These are phyloP conservation scores for Hylaea fasciaria DNA, from an alignment of 2,888 invertebrate genomes.

Conservation along the genomic window DNA sequence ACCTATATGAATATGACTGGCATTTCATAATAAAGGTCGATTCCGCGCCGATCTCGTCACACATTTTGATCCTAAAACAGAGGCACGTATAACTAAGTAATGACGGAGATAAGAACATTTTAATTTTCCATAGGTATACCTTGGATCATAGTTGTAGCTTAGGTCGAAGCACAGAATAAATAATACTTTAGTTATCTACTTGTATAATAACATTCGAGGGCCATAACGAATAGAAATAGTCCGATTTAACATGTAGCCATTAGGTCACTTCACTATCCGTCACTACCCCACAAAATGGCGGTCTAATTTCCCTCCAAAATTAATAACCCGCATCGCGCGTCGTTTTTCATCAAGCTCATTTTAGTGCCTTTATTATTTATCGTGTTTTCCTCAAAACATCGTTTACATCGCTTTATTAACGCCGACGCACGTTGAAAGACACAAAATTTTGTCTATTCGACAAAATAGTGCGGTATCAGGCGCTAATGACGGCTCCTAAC, in stretches of 20 bases:
- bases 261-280: constrained; percentile 51
- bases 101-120: no score
- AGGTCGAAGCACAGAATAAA: no score
- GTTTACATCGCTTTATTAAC: constrained; percentile 78
- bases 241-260: constrained; percentile 49
- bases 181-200: neutral
- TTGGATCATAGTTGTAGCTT: no score
- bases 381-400: constrained; percentile 75
- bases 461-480: constrained; percentile 82
- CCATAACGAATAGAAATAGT: constrained; percentile 39
- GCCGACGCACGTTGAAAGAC: constrained; percentile 78
- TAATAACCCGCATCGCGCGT: constrained; percentile 70
- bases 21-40: no score
- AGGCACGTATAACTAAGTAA: no score
- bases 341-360: constrained; percentile 77
- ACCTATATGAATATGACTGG: no score
- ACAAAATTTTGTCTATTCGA: constrained; percentile 82
- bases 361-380: constrained; percentile 76
- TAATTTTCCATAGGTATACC: no score
- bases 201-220: constrained; percentile 5
- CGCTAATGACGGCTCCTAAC: constrained; percentile 77
- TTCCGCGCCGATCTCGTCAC: no score
- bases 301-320: constrained; percentile 74
- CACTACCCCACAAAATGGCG: constrained; percentile 62
- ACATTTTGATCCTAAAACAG: no score